Evolutionary conservation across 2,797 vertebrate genomes (phyloP), one percentile per base, ranked within the genome.

Genomic region (Channallabes apus): DNA sequence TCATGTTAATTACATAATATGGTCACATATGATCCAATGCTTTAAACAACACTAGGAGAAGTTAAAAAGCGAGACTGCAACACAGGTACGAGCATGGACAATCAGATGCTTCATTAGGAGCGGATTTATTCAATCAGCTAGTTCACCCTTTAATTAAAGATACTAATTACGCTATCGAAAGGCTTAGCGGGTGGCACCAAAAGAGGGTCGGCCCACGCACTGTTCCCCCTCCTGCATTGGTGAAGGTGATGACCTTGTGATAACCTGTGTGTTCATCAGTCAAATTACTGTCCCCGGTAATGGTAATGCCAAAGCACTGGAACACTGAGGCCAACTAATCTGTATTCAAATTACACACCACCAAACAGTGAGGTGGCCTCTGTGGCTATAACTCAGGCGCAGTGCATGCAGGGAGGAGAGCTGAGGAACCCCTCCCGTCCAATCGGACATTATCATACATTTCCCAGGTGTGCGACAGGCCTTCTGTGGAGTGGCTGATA

Each of bases 301-400:
- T 95, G 94, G 95, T 94, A 93, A 94, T 94, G 95, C 94, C 94
- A 95, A 94, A 95, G 95, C 96, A 95, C 95, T 91, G 95, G 96
- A 96, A 96, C 95, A 94, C 93, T 92, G 94, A 93, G 91, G 91
- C 95, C 94, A 96, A 95, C 96, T 97, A 96, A 97, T 97, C 96
- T 96, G 96, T 96, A 97, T 97, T 97, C 96, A 97, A 97, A 97
- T 96, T 95, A 96, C 95, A 96, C 94, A 90, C 93, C 91, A 93
- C 93, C 94, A 93, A 93, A 94, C 92, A 92, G 95, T 93, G 89
- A 92, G 94, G 93, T 93, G 92, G 90, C 91, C 94, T 92, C 90
- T 91, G 81, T 59, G 92, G 95, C 95, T 95, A 96, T 97, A 97
- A 97, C 94, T 97, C 96, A 97, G 95, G 51, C 82, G 88, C 90